Evolutionary conservation across 1,140 invertebrate genomes (phyloP).

Genomic region (Galleria mellonella): DNA sequence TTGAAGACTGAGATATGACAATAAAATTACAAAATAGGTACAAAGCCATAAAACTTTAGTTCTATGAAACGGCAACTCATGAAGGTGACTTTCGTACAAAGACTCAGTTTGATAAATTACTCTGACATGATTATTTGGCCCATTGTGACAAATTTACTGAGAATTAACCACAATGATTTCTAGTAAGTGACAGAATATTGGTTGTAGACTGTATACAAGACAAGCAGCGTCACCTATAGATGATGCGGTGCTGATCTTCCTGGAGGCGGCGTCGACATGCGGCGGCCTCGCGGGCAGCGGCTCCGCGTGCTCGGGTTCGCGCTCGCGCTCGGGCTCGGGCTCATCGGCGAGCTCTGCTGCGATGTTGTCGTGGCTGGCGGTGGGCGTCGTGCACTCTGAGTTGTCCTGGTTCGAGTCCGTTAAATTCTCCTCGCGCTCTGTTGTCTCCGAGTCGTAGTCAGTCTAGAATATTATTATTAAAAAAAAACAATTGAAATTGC

Average conservation of each 20-base stretch:
- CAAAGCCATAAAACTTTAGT: too few relatives aligned
- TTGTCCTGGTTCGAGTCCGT: constrained; percentile 73
- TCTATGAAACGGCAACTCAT: too few relatives aligned
- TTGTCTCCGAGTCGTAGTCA: constrained; percentile 69
- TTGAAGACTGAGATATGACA: too few relatives aligned
- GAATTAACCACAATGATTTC: too few relatives aligned
- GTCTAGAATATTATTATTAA: too few relatives aligned
- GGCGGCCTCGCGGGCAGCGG: constrained; percentile 18
- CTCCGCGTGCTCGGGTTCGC: constrained; percentile 11
- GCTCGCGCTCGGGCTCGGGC: constrained; percentile 21
- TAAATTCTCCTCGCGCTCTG: constrained; percentile 69
- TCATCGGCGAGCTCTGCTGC: constrained; percentile 58
- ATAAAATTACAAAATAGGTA: too few relatives aligned
- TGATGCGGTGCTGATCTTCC: constrained; percentile 64
- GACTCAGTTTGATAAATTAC: too few relatives aligned
- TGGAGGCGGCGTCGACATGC: constrained; percentile 13
- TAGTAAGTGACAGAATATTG: too few relatives aligned
- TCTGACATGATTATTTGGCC: too few relatives aligned
- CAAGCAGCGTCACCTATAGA: constrained; percentile 36
- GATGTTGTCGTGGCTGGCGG: constrained; percentile 63
- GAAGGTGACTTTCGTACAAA: too few relatives aligned
- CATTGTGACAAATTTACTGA: too few relatives aligned
- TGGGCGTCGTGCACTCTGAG: constrained; percentile 71
- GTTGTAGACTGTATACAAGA: not conserved
- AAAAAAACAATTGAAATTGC: too few relatives aligned